phyloP scores from a whole-genome alignment of 2,888 invertebrate genomes.

The Antheraea assamensis region DNA sequence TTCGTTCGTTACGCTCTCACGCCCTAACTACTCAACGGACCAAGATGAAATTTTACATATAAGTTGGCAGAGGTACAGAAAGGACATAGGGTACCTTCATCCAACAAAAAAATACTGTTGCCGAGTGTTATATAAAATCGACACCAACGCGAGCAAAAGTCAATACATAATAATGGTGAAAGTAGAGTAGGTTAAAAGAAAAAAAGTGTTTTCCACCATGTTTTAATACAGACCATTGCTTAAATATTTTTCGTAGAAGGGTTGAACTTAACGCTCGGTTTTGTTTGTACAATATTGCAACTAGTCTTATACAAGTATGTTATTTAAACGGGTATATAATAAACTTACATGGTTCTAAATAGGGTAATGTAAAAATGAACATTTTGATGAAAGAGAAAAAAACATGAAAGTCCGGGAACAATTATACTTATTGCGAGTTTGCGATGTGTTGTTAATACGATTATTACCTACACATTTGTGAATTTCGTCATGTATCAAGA shows the following conservation, averaged over 20 bases:
- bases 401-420: neutral
- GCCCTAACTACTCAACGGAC: no score
- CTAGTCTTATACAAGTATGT: neutral
- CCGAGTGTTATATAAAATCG: no score
- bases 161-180: no score
- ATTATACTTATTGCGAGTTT: neutral
- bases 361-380: neutral
- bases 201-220: no score
- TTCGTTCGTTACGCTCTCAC: no score
- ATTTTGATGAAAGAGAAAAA: neutral
- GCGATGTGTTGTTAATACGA: conserved; percentile 1
- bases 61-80: no score
- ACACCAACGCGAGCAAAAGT: no score
- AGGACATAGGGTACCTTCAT: no score
- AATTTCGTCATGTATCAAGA: conserved; percentile 10
- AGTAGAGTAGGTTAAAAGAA: no score
- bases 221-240: no score
- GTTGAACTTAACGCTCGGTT: neutral
- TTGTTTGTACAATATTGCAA: neutral
- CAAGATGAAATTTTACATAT: no score
- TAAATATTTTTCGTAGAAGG: neutral
- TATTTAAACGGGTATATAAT: neutral
- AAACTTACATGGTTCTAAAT: neutral
- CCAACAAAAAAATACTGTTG: no score
- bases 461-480: neutral